Base-by-base conservation (phyloP, 1,140 invertebrate genomes). In the Hydropsyche tenuis region DNA sequence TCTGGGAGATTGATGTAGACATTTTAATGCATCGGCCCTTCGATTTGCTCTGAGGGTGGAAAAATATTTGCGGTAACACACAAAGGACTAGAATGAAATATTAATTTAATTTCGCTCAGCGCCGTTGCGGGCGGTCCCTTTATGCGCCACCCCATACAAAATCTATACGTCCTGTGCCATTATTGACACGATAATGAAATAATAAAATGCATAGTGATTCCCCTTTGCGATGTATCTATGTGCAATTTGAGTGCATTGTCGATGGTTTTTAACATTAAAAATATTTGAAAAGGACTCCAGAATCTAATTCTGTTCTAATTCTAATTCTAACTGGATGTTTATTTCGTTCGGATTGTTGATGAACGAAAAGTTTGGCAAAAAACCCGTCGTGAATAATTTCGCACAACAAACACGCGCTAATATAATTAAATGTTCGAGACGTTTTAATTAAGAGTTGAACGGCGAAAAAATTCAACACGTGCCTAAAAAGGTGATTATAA, bases 11-110 rank as follows among this genome's bases (percentile, higher is more conserved):
- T 64, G 69, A 77, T 62, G 65, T 73, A 73, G 75, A 74, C 75
- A 72, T 74, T 77, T 77, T 74, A 77, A 77, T 77, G 75, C 72
- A 73, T 74, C 73, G 25, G 23, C 73, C 73, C 45, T 74, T 74
- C 75, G 73, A 74, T 77, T 77, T 74, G 65, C 53, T 72, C 72
- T 69, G 56, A 70, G 75, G 75, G 73, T 42, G 45, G 69, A 72
- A 66, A 60, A 73, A 74, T 77, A 77, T 77, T 77, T 77, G 75
- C 73, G 75, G 73, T 77, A 69, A 37, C 70, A 69, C 48, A 77
- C 75, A 77, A 77, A 74, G 73, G 69, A 77, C 66, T 9, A 37
- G 73, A 77, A 77, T 77, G 75, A 77, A 77, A 77, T 77, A 77
- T 77, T 77, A 77, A 77, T 77, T 77, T 77, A 77, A 77, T 77